These are phyloP conservation scores for Drosophila subobscura DNA, from an alignment of 1,140 invertebrate species.

Conservation along the genomic window DNA sequence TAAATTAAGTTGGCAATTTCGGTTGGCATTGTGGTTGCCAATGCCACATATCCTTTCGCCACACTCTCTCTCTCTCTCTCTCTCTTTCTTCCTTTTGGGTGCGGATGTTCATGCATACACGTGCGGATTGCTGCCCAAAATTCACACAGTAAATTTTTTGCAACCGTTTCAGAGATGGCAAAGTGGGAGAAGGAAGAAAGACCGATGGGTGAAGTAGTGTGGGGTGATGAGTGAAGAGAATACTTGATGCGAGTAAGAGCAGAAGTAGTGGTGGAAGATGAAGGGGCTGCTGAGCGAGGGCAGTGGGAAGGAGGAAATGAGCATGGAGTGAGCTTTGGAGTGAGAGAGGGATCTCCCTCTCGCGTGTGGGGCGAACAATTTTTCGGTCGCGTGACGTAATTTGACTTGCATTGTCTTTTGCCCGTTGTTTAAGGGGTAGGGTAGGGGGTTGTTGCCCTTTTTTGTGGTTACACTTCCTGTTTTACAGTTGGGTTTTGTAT, in stretches of 20 bases:
- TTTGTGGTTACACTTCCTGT: conserved; percentile 21
- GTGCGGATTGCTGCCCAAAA: conserved; percentile 26
- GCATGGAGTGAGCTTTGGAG: too few relatives aligned
- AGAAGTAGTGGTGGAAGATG: too few relatives aligned
- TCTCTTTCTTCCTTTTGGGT: conserved; percentile 9
- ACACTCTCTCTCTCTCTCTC: too few relatives aligned
- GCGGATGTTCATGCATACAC: conserved; percentile 13
- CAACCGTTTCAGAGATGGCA: conserved; percentile 1
- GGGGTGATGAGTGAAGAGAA: too few relatives aligned
- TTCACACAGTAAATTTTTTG: conserved; percentile 70
- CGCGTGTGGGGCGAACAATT: too few relatives aligned
- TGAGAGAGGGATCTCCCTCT: background rate
- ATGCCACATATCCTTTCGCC: conserved; percentile 40
- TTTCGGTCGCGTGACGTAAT: conserved; percentile 60
- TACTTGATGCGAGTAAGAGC: too few relatives aligned
- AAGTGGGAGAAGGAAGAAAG: background rate
- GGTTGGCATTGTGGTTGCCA: conserved; percentile 65
- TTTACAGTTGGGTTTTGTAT: conserved; percentile 22
- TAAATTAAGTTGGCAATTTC: conserved; percentile 79
- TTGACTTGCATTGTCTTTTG: conserved; percentile 71
- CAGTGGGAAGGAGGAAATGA: too few relatives aligned
- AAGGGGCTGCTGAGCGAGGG: background rate
- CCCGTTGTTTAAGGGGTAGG: background rate
- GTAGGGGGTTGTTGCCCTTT: conserved; percentile 3
- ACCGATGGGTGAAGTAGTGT: too few relatives aligned